Base-by-base conservation (phyloP, 2,113 vertebrate genomes). In the Chroicocephalus ridibundus region DNA sequence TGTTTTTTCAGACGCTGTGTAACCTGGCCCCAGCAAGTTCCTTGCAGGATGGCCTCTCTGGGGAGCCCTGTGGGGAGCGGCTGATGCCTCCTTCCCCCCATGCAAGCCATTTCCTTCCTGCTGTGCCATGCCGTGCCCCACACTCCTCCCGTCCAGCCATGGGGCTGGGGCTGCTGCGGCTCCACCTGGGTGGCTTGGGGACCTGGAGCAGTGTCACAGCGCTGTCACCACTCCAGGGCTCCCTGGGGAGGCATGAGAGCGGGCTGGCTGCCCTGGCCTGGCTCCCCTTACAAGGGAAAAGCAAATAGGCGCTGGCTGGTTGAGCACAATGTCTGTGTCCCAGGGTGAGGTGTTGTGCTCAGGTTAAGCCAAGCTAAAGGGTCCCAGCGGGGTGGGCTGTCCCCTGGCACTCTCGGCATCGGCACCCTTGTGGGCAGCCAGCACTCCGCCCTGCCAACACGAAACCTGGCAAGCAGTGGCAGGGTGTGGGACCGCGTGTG, bases 401-500 rank as follows among this genome's bases (percentile, higher is more conserved):
- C 27, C 72, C 31, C 57, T 58, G 51, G 29, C 49, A 47, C 15
- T 13, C 66, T n/a, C 22, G 47, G 52, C 46, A 49, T 29, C 2
- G 0, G 24, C 69, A 68, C 29, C 24, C 8, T 7, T 25, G 25
- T 29, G 79, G 61, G 38, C 8, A 82, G 75, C 57, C 62, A 71
- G 70, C 11, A 25, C n/a, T 66, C 31, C 16, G 16, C 40, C 54
- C 68, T 84, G 80, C 76, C 47, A 32, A 17, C 40, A n/a, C 0
- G 0, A 58, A 57, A 71, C 34, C 70, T 26, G 58, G 44, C 82
- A 5, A 24, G 86, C 2, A 2, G 49, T 51, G 83, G 12, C 71
- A 75, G 60, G n/a, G 70, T 0, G 1, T 57, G 64, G 64, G 75
- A 62, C 12, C 2, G 0, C 0, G 2, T 2, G 2, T 36, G 65